These are phyloP conservation scores for Chiridota heheva DNA, from an alignment of 35 echinoderm and acorn worm genomes.

Conservation along the genomic window DNA sequence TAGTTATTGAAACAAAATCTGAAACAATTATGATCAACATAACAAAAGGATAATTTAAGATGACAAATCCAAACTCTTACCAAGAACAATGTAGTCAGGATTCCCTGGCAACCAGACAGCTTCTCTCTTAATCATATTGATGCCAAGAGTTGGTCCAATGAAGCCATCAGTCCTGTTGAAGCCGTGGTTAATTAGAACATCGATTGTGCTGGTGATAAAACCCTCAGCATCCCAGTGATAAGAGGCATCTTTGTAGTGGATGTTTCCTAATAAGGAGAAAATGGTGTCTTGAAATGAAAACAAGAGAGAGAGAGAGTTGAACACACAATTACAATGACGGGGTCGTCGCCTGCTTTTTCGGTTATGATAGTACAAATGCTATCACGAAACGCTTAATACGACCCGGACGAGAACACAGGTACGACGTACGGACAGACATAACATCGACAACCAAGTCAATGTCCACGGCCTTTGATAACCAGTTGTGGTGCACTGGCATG, in stretches of 20 bases:
- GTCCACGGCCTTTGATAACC: too few relatives aligned
- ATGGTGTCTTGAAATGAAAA: background rate
- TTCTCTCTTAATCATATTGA: slow-evolving; percentile 20
- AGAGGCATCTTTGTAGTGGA: slow-evolving; percentile 61
- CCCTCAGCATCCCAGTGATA: slow-evolving; percentile 62
- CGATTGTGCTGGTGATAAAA: slow-evolving; percentile 57
- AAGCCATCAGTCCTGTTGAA: slow-evolving; percentile 44
- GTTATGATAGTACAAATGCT: too few relatives aligned
- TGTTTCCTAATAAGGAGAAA: slow-evolving; percentile 52
- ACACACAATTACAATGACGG: too few relatives aligned
- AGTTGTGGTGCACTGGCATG: too few relatives aligned
- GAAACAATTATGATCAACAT: too few relatives aligned
- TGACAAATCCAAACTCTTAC: slow-evolving; percentile 19
- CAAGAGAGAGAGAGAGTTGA: too few relatives aligned
- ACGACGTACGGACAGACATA: too few relatives aligned
- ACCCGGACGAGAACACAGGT: too few relatives aligned
- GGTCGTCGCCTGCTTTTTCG: too few relatives aligned
- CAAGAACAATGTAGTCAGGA: slow-evolving; percentile 60
- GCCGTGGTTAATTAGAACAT: slow-evolving; percentile 44
- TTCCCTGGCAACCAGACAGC: slow-evolving; percentile 49
- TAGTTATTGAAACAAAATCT: too few relatives aligned
- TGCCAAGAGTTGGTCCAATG: slow-evolving; percentile 54
- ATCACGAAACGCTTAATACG: too few relatives aligned
- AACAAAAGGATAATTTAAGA: background rate
- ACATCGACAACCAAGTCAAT: too few relatives aligned